Evolutionary conservation across 1,140 invertebrate species (phyloP).

Genomic region (Eriosoma lanigerum): DNA sequence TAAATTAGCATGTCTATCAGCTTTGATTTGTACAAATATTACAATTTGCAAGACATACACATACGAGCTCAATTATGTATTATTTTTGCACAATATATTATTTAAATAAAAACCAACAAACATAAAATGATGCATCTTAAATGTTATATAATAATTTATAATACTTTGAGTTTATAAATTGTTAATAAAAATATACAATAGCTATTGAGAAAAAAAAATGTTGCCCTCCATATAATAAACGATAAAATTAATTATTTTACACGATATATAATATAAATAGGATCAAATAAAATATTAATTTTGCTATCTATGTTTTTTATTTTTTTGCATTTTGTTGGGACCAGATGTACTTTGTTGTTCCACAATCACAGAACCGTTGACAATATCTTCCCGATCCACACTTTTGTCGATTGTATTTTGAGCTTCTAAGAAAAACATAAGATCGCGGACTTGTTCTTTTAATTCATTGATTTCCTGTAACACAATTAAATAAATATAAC

Average conservation of each 20-base stretch:
- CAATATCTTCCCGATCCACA: conserved; percentile 68
- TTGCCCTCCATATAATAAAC: neutral
- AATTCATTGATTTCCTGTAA: conserved; percentile 74
- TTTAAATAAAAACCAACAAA: too few species aligned
- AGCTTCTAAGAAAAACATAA: conserved; percentile 95
- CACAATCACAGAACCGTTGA: conserved; percentile 70
- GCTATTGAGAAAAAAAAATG: neutral
- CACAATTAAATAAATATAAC: conserved; percentile 49
- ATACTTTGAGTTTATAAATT: too few species aligned
- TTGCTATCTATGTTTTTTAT: conserved; percentile 33
- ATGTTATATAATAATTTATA: too few species aligned
- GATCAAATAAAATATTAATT: neutral
- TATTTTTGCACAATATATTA: too few species aligned
- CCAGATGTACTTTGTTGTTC: conserved; percentile 55
- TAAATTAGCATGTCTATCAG: too few species aligned
- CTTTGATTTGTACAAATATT: too few species aligned
- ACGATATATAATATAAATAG: neutral
- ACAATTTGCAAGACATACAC: too few species aligned
- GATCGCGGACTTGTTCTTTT: conserved; percentile 87
- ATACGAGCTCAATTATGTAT: too few species aligned
- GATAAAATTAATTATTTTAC: neutral
- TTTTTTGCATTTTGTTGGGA: conserved; percentile 3
- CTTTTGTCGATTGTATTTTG: conserved; percentile 62
- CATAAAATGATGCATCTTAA: too few species aligned
- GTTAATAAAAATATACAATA: too few species aligned